A percentile compares a stretch with the other conserved stretches of the same genome.
phyloP scores from a whole-genome alignment of 2,888 invertebrate species.

The Diarsia mendica region DNA sequence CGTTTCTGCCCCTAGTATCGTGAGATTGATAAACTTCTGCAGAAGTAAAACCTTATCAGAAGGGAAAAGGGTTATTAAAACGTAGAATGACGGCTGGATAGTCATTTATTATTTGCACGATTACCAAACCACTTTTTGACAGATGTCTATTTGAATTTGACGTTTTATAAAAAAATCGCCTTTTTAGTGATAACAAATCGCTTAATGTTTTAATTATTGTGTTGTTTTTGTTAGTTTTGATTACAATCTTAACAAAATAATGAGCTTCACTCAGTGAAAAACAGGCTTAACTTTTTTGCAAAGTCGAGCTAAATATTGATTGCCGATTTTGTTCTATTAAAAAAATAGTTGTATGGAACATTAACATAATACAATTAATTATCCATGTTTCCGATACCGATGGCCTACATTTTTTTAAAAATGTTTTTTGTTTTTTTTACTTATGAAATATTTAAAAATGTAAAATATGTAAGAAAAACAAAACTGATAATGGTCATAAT shows the following conservation, averaged over 20 bases:
- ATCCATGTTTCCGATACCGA: too few relatives aligned
- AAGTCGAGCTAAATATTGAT: neutral
- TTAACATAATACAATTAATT: too few relatives aligned
- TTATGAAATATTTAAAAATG: too few relatives aligned
- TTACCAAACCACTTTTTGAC: slow-evolving; percentile 12
- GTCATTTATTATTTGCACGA: neutral
- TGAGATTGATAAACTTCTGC: slow-evolving; percentile 35
- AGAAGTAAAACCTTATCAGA: neutral
- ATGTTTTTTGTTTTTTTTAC: too few relatives aligned
- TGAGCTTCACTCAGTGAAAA: neutral
- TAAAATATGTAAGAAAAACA: too few relatives aligned
- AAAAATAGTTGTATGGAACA: neutral
- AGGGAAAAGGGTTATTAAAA: neutral
- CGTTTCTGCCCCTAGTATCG: neutral
- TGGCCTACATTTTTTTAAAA: too few relatives aligned
- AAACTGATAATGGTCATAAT: too few relatives aligned
- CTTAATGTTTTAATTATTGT: neutral
- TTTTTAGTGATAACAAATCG: neutral
- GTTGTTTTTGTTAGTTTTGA: neutral
- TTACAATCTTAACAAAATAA: neutral
- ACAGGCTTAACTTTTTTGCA: neutral
- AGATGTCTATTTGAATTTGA: slow-evolving; percentile 15
- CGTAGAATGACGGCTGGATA: neutral
- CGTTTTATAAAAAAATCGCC: neutral
- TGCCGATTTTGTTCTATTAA: neutral